Base-by-base conservation (phyloP, 1,140 invertebrate species). In the Heliothis subflexa region DNA sequence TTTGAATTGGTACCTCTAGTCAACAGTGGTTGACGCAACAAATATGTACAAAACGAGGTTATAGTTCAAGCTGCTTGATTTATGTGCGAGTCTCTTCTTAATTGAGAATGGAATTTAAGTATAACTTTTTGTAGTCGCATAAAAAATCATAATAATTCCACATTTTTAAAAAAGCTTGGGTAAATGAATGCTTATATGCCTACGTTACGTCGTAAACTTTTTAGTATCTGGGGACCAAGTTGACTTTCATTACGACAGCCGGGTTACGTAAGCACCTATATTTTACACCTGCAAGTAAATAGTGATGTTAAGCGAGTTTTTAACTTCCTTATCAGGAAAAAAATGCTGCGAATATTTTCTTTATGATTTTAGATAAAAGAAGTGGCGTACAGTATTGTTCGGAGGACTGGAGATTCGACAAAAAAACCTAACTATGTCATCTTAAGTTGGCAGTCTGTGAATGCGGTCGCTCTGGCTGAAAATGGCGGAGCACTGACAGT, bases 401-500 rank as follows among this genome's bases (percentile, higher is more conserved):
- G 49, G 12, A 50, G 54, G 50, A 45, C 55, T 74, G 68, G 59
- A 73, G 74, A 64, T 59, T 82, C 72, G 77, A 68, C 50, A 74
- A 78, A 77, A 81, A 78, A 73, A 74, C 21, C 68, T 78, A 76
- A 81, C 62, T 79, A 64, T 81, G 55, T 49, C 80, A 57, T 81
- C 73, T 80, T 80, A 78, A 82, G 52, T 82, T 81, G 76, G 72
- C 78, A 80, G 78, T 80, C 79, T 78, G 78, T 72, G 75, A 83
- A 79, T 77, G 78, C 76, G 83, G 83, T 84, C 81, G 83, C 80
- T 86, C 81, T 84, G 79, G 73, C 80, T 72, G 74, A 75, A 83
- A 83, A 86, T 82, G 80, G 78, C 75, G 78, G 76, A 66, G 81
- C 81, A 80, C 85, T 85, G 83, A 83, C 85, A 84, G 86, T 79